Base-by-base conservation (phyloP, 1,140 invertebrate species). In the Mizuhopecten yessoensis region DNA sequence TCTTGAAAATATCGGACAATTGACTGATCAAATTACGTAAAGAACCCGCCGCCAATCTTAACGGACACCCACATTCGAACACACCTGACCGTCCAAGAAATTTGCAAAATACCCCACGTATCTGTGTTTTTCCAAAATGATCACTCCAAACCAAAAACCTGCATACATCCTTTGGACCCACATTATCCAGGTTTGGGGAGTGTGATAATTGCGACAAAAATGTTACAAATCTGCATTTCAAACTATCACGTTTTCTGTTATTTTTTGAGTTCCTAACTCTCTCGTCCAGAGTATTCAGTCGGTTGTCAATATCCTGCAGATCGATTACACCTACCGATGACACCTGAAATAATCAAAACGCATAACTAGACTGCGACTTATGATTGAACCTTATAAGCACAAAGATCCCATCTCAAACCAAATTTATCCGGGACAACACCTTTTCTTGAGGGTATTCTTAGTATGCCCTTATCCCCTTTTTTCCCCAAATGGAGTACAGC, bases 91-190 rank as follows among this genome's bases (percentile, higher is more conserved):
- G 15, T 0, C 45, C 87, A 20, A 88, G 33, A 39, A 34, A 36
- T 75, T 17, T 11, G 88, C 91, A 88, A 86, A 36, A 0, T n/a
- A 88, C 20, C 5, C 34, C 23, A 49, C 88, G 87, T n/a, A 92
- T 42, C 13, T 34, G 75, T 42, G 91, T 92, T 88, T 90, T 90
- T 11, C 89, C 91, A 20, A 13, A 29, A 15, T 23, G 17, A 90
- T 92, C 89, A 29, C 36, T 75, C 33, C 42, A 86, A 17, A 88
- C 33, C 34, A 90, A 34, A 88, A 39, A 49, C 10, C 36, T 39
- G 34, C 20, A 11, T 1, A 91, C 34, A 20, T 88, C 87, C 0
- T 49, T 20, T 13, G 36, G 36, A 0, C 17, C 0, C 29, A 34
- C 34, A 2, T 34, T 0, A 3, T 23, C n/a, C 0, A 86, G 15